Percentiles rank a stretch among this genome's conserved stretches.
Evolutionary conservation across 64 coral and sea anemone species (phyloP).

Genomic region (Montipora foliosa): DNA sequence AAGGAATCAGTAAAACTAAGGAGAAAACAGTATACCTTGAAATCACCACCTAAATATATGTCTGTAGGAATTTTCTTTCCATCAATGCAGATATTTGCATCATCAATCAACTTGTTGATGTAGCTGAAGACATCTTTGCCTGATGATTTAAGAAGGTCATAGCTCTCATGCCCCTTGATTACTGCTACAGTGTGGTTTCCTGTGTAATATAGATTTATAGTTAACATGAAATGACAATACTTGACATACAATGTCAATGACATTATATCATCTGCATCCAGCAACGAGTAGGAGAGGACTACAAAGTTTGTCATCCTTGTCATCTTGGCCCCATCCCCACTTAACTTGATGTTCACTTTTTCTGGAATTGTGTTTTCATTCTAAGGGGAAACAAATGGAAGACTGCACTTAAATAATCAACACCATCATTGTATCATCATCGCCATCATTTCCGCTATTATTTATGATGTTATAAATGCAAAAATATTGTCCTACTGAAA

Average conservation of each 20-base stretch:
- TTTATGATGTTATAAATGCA: neutral
- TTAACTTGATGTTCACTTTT: neutral
- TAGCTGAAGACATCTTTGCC: constrained; percentile 39
- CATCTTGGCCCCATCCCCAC: constrained; percentile 55
- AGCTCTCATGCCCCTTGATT: constrained; percentile 61
- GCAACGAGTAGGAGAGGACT: constrained; percentile 1
- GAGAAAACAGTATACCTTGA: neutral
- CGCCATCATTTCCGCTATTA: neutral
- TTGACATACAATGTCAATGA: constrained; percentile 60
- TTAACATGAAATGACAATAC: neutral
- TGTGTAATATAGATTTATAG: neutral
- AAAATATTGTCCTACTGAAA: neutral
- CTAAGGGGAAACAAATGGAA: no score
- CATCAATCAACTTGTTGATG: constrained; percentile 17
- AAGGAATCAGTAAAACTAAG: neutral
- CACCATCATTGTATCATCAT: neutral
- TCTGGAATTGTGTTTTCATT: neutral
- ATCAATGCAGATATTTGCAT: constrained; percentile 38
- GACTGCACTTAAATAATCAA: no score
- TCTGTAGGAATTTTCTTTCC: constrained; percentile 38
- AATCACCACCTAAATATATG: constrained; percentile 28
- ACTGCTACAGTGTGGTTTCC: constrained; percentile 79
- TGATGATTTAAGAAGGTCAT: constrained; percentile 43
- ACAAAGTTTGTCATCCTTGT: constrained; percentile 30
- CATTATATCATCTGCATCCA: constrained; percentile 29